phyloP scores from a whole-genome alignment of 2,888 invertebrate genomes.

The Drosophila gaucha region DNA sequence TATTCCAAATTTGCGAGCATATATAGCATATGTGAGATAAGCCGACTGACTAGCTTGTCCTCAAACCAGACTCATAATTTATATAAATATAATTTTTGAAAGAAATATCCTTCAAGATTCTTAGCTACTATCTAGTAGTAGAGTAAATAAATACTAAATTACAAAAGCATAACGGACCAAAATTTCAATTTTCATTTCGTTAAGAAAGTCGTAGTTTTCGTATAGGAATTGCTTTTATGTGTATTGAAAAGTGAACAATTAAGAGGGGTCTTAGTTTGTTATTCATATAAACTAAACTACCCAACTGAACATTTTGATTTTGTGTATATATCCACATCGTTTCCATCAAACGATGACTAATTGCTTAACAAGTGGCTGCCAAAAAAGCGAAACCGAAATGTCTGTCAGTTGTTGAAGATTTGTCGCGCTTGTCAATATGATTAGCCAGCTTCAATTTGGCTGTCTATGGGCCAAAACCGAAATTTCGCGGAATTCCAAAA shows the following conservation, averaged over 20 bases:
- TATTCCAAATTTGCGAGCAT: slow-evolving; percentile 31
- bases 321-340: background rate
- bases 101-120: background rate
- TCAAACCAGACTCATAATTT: too few relatives aligned
- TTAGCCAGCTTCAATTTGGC: slow-evolving; percentile 37
- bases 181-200: too few relatives aligned
- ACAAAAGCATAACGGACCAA: too few relatives aligned
- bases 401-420: slow-evolving; percentile 51
- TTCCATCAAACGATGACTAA: slow-evolving; percentile 43
- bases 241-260: too few relatives aligned
- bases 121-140: too few relatives aligned
- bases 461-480: slow-evolving; percentile 19
- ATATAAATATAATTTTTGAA: too few relatives aligned
- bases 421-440: slow-evolving; percentile 65
- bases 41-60: too few relatives aligned
- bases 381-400: slow-evolving; percentile 36
- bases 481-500: slow-evolving; percentile 49
- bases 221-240: too few relatives aligned
- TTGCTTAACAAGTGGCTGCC: slow-evolving; percentile 49
- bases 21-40: slow-evolving; percentile 16
- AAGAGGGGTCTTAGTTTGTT: background rate
- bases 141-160: too few relatives aligned
- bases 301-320: background rate
- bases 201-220: too few relatives aligned
- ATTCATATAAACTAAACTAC: background rate